phyloP scores from a whole-genome alignment of 2,888 invertebrate species.

The Drosophila diplacantha region DNA sequence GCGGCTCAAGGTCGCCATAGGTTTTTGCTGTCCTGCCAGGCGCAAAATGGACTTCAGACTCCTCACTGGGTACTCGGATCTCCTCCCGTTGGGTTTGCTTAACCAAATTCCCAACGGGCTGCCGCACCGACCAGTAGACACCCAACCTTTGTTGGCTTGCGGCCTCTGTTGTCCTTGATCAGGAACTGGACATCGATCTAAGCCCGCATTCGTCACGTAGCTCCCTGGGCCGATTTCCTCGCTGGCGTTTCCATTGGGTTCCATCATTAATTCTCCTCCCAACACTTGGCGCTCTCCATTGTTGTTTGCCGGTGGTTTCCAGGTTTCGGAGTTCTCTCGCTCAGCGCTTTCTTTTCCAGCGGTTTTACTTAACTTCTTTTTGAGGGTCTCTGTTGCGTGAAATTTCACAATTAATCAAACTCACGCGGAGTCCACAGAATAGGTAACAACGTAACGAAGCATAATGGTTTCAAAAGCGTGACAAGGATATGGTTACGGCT shows the following conservation, averaged over 20 bases:
- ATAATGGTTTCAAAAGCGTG: conserved; percentile 52
- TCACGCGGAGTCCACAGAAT: conserved; percentile 48
- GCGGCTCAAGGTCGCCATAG: conserved; percentile 23
- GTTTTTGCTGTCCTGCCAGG: conserved; percentile 53
- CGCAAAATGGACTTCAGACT: conserved; percentile 40
- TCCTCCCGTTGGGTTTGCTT: conserved; percentile 64
- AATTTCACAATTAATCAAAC: conserved; percentile 78
- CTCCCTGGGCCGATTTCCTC: conserved; percentile 53
- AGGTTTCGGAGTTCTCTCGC: conserved; percentile 23
- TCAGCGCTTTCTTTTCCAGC: conserved; percentile 45
- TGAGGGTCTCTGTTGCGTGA: conserved; percentile 71
- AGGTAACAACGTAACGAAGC: conserved; percentile 7
- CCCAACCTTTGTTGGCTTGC: conserved; percentile 54
- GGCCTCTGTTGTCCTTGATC: conserved; percentile 68
- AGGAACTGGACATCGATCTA: background rate
- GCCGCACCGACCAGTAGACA: conserved; percentile 64
- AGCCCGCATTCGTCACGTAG: conserved; percentile 51
- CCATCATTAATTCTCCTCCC: conserved; percentile 60
- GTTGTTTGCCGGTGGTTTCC: conserved; percentile 12
- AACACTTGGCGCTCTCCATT: conserved; percentile 54
- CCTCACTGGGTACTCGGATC: conserved; percentile 30
- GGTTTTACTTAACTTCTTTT: conserved; percentile 43
- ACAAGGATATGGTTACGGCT: conserved; percentile 61
- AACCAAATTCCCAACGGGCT: conserved; percentile 60
- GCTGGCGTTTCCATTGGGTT: conserved; percentile 61